Evolutionary conservation across 2,113 vertebrate species (phyloP), one percentile per base, ranked within the genome.

Genomic region (Laterallus jamaicensis): DNA sequence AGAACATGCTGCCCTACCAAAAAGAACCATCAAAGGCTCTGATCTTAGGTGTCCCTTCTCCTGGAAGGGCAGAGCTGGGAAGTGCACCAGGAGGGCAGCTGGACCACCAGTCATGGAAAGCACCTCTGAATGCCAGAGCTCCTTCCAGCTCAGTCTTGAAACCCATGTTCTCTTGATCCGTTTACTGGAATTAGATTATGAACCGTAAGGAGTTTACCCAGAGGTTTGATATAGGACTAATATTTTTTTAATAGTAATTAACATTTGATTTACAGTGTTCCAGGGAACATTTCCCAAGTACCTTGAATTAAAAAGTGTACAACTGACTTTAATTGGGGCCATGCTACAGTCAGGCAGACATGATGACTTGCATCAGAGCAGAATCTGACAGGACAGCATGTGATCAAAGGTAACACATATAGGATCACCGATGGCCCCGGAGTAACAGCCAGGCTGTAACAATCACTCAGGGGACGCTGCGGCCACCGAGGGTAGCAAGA

Each of bases 241-340:
- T 93, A 96, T 95, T 97, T 96, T 96, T 95, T 97, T 96, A 97
- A 96, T 82, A 95, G 94, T 96, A 98, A 98, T 98, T 97, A 97
- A 96, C 90, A 97, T 97, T 97, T 98, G 97, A 97, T 97, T 98
- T 97, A 97, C 96, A 90, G 96, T 47, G 82, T 94, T 96, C 85
- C 92, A 97, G 79, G 95, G 96, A 97, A 97, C 92, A 86, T 96
- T 97, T 97, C 93, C 94, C 94, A 97, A 97, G 87, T 96, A 83
- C 73, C 82, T 88, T 97, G 97, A 97, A 98, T 97, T 95, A 97
- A 96, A 97, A 93, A 94, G 92, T 76, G 90, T 94, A 90, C 90
- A 92, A 95, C 50, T 71, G 86, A 84, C 93, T 97, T 96, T 97
- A 96, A 97, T 69, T 97, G 95, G 94, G 96, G 95, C 97, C 92